A percentile compares a stretch with the other conserved stretches of the same genome.
Evolutionary conservation across 2,888 invertebrate genomes (phyloP).

Genomic region (Folsomia manolachei): DNA sequence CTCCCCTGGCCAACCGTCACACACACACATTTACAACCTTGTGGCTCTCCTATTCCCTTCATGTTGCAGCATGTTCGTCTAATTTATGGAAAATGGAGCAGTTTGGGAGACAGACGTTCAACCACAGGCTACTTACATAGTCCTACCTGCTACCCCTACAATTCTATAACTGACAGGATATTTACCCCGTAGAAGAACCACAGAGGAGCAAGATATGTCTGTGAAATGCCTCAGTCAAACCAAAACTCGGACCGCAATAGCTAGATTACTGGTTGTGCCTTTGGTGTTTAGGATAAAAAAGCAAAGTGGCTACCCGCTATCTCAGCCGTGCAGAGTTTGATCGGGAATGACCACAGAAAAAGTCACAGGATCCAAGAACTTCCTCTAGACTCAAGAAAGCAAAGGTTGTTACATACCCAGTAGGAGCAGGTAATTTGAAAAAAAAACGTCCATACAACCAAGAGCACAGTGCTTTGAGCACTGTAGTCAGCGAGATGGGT

Average conservation of each 20-base stretch:
- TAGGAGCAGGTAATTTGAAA: slow-evolving; percentile 17
- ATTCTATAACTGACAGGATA: too few relatives aligned
- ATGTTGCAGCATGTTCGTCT: not conserved
- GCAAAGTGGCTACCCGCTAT: not conserved
- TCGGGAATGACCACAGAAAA: not conserved
- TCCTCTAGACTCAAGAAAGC: not conserved
- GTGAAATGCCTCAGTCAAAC: too few relatives aligned
- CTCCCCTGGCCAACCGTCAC: too few relatives aligned
- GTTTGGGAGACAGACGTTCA: not conserved
- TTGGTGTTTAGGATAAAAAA: not conserved
- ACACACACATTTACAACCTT: not conserved
- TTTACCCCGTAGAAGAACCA: too few relatives aligned
- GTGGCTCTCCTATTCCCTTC: not conserved
- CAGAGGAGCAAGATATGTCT: too few relatives aligned
- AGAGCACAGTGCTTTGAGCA: too few relatives aligned
- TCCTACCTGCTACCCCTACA: not conserved
- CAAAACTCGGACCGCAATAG: not conserved
- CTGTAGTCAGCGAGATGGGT: slow-evolving; percentile 19
- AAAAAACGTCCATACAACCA: slow-evolving; percentile 1
- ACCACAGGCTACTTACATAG: not conserved
- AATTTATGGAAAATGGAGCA: not conserved
- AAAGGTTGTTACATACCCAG: slow-evolving; percentile 2
- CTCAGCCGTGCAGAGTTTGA: not conserved
- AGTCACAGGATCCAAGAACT: too few relatives aligned
- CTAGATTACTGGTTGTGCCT: not conserved